Evolutionary conservation across 2,797 vertebrate genomes (phyloP).

Genomic region (Eutrigla gurnardus): DNA sequence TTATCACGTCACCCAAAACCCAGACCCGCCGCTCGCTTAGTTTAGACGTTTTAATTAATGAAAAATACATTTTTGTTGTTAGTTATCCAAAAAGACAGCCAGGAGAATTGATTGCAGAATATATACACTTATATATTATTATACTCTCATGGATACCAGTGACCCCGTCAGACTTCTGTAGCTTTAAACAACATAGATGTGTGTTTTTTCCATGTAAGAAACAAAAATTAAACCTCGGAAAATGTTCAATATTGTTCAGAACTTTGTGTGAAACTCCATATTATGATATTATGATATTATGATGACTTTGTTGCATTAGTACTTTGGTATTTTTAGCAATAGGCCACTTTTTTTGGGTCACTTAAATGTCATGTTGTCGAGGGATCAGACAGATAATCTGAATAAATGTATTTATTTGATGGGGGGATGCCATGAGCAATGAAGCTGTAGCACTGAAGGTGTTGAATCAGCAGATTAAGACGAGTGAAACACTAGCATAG

Average conservation of each 20-base stretch:
- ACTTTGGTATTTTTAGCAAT: conserved; percentile 2
- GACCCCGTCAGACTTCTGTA: not conserved
- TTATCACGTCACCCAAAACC: not conserved
- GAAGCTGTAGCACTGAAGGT: not conserved
- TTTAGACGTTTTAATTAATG: too few species aligned
- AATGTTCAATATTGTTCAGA: conserved; percentile 7
- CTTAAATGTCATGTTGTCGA: not conserved
- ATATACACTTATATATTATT: not conserved
- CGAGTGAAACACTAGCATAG: not conserved
- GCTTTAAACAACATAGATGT: not conserved
- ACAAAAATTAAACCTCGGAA: conserved; percentile 23
- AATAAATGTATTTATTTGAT: conserved; percentile 12
- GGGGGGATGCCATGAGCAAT: conserved; percentile 5
- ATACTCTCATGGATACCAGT: not conserved
- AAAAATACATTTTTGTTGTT: not conserved
- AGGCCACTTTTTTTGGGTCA: not conserved
- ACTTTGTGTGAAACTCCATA: not conserved
- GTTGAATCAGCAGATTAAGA: not conserved
- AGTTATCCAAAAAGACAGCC: not conserved
- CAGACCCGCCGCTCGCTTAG: not conserved
- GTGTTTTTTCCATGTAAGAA: conserved; percentile 22
- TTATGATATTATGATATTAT: not conserved
- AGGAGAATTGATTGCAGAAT: not conserved
- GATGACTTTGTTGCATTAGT: not conserved
- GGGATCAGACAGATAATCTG: not conserved